Evolutionary conservation across 1,140 invertebrate genomes (phyloP), one percentile per base, ranked within the genome.

Genomic region (Phocides pigmalion): DNA sequence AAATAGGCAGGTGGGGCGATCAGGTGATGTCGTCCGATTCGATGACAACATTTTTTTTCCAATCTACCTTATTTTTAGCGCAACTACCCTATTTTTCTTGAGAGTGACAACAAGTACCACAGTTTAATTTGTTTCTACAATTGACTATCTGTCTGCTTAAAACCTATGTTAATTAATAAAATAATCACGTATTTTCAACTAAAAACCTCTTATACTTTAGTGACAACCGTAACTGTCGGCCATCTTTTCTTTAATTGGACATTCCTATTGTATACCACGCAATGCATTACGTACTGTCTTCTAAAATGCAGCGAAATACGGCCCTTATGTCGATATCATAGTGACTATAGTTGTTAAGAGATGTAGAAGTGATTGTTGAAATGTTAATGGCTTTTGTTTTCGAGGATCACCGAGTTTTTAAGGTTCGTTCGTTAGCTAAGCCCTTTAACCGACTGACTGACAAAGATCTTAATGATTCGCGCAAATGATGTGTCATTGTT

Each of bases 191-290:
- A 5, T 14, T 14, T 4, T 39, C 5, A 14, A 14, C 14, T 1
- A 14, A 39, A 39, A n/a, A n/a, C n/a, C n/a, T 1, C 12, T 8
- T 42, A 5, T 15, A 8, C 16, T 42, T 4, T 16, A 32, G 28
- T 15, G 20, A 11, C 53, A 56, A 28, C 53, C 53, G 37, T 56
- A 28, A 25, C 20, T 42, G 53, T n/a, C 37, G 39, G 17, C 46
- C 53, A 51, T 51, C 54, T 65, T 59, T 58, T 28, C 53, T 65
- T 65, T 65, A 65, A 65, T 65, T 59, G 64, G 64, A 59, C 49
- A 64, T 39, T 64, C 41, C 49, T 17, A 56, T 62, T 62, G 42
- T 62, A 20, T 47, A 56, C 20, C 53, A 56, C 53, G 53, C 53
- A 28, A 56, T 50, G 39, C 53, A 44, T 28, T 56, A 41, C 39